Base-by-base conservation (phyloP, 2,888 invertebrate species). In the Ophonus ardosiacus region DNA sequence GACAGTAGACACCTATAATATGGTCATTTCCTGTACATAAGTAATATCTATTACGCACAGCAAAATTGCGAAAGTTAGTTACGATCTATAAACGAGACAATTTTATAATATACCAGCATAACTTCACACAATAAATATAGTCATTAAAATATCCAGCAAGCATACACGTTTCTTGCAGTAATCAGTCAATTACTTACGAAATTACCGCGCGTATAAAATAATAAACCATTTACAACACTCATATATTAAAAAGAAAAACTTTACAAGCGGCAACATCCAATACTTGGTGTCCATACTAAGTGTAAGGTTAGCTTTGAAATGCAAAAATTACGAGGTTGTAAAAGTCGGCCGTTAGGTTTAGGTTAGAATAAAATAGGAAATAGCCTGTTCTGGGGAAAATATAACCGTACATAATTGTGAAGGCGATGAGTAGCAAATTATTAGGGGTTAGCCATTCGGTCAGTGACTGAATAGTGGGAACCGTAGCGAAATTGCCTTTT, bases 161-260 rank as follows among this genome's bases (percentile, higher is more conserved):
- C n/a, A 15, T 38, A 68, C 68, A 68, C n/a, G 31, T 68, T 68
- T 63, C 63, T 15, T 38, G 68, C 31, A 68, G 24, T 68, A 68
- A 68, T 68, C 68, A 68, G 68, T 68, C 68, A 68, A 38, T 68
- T 68, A 65, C 8, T 21, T 10, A 4, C 31, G 31, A 38, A 38
- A 65, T 65, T 65, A 68, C 31, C 38, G 68, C 31, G 31, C 68
- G n/a, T 68, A 68, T 68, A 68, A 68, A 68, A 68, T 68, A 68
- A 68, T 68, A n/a, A 68, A 68, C 38, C 15, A 68, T 68, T 68
- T 68, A 68, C 38, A 31, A 38, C 68, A 31, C 68, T n/a, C 31
- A 68, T 68, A 68, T 68, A 68, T 68, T 13, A 68, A 68, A 68
- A 68, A 68, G 24, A 38, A 63, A 63, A 68, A 68, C 68, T 68